These are phyloP conservation scores for Perca flavescens DNA, from an alignment of 2,113 vertebrate species.

Conservation along the genomic window DNA sequence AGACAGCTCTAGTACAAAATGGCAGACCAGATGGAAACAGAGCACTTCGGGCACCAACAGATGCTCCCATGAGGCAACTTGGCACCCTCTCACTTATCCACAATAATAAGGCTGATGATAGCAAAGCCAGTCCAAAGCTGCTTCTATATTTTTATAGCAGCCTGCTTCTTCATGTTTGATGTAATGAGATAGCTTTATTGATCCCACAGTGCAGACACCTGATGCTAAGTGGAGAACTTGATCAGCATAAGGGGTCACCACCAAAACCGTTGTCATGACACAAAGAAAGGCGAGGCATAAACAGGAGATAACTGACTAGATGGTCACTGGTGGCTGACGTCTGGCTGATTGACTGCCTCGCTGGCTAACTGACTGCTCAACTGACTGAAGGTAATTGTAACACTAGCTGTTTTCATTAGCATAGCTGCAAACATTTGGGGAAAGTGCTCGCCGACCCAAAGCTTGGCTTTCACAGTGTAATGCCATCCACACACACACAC, in stretches of 20 bases:
- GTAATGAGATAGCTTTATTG: constrained; percentile 54
- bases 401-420: constrained; percentile 23
- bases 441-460: constrained; percentile 33
- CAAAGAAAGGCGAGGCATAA: constrained; percentile 24
- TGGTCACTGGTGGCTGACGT: constrained; percentile 23
- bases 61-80: constrained; percentile 62
- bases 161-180: not conserved
- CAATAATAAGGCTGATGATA: constrained; percentile 31
- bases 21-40: constrained; percentile 63
- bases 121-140: not conserved
- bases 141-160: constrained; percentile 4
- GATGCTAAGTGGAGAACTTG: constrained; percentile 60
- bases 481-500: constrained; percentile 20
- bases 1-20: constrained; percentile 65
- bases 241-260: constrained; percentile 37
- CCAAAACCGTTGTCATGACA: constrained; percentile 11
- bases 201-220: constrained; percentile 56
- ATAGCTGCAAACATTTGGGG: constrained; percentile 19
- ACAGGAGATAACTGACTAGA: not conserved
- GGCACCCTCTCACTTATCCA: constrained; percentile 40
- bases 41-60: constrained; percentile 62
- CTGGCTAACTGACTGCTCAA: constrained; percentile 33
- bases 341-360: constrained; percentile 21
- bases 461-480: constrained; percentile 46
- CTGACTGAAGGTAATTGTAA: constrained; percentile 39